phyloP scores from a whole-genome alignment of 2,797 vertebrate genomes.

The Pipistrellus nathusii region DNA sequence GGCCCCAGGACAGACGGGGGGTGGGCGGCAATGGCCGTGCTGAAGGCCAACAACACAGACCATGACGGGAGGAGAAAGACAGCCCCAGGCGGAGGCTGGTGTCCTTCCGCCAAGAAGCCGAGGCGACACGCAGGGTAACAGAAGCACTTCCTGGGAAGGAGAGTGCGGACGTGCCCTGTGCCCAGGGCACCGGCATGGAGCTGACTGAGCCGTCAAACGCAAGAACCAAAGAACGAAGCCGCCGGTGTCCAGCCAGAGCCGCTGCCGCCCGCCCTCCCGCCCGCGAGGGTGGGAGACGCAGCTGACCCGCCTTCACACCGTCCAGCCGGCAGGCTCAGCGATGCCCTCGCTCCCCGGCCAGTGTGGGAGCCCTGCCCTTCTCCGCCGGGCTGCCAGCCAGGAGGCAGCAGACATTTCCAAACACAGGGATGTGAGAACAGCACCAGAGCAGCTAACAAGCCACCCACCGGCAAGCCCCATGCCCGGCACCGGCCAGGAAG shows the following conservation, averaged over 20 bases:
- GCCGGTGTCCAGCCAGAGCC: no score
- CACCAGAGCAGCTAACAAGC: neutral
- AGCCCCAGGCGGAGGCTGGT: neutral
- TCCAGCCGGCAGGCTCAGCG: rapidly evolving
- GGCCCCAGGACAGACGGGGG: no score
- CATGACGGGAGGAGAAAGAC: neutral
- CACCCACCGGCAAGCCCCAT: neutral
- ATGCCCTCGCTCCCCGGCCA: neutral
- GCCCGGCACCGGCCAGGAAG: neutral
- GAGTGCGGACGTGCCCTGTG: no score
- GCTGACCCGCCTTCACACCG: neutral
- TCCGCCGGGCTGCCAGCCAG: no score
- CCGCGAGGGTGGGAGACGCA: neutral
- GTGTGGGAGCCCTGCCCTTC: rapidly evolving
- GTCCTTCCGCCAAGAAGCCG: neutral
- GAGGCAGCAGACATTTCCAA: neutral
- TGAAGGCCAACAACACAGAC: neutral
- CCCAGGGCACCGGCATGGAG: neutral
- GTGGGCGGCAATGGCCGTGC: rapidly evolving
- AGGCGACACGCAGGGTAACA: no score
- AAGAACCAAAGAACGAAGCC: neutral
- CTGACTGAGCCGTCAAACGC: no score
- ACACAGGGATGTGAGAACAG: neutral
- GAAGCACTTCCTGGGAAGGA: no score
- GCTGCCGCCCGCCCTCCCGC: no score